phyloP scores from a whole-genome alignment of 2,797 vertebrate genomes.

The Sebastes kiyomatsui region DNA sequence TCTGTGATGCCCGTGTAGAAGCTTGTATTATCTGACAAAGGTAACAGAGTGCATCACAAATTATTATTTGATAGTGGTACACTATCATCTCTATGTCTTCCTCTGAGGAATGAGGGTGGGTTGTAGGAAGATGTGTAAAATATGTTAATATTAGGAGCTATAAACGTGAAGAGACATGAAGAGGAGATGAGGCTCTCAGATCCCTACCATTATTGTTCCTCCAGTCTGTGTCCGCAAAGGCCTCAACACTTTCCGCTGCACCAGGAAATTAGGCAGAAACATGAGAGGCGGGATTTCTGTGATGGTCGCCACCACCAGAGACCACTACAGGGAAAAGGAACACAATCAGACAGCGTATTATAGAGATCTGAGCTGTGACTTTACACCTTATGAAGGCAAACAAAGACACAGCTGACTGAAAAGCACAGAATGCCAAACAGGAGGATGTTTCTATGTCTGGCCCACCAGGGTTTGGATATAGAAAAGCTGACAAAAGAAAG shows the following conservation, averaged over 20 bases:
- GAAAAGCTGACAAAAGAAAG: conserved; percentile 37
- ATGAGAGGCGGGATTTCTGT: conserved; percentile 95
- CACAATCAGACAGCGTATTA: background rate
- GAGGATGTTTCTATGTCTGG: background rate
- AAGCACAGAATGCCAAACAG: background rate
- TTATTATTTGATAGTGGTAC: background rate
- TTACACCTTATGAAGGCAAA: background rate
- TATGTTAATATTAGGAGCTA: background rate
- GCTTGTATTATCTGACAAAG: background rate
- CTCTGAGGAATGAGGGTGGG: background rate
- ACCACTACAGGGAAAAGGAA: conserved; percentile 85
- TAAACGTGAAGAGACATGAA: background rate
- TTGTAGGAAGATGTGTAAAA: background rate
- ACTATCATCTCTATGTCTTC: background rate
- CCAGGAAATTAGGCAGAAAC: conserved; percentile 94
- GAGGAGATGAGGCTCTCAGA: background rate
- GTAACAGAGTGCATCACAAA: background rate
- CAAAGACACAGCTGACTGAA: conserved; percentile 13
- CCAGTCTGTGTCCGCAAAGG: conserved; percentile 94
- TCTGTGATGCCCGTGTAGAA: background rate
- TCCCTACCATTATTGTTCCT: conserved; percentile 95
- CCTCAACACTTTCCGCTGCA: conserved; percentile 92
- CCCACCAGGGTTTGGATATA: background rate
- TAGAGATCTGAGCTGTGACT: background rate
- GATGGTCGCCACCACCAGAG: conserved; percentile 92